Percentiles rank a stretch among this genome's conserved stretches.
These are phyloP conservation scores for Urophycis tenuis DNA, from an alignment of 2,797 vertebrate species.

Conservation along the genomic window DNA sequence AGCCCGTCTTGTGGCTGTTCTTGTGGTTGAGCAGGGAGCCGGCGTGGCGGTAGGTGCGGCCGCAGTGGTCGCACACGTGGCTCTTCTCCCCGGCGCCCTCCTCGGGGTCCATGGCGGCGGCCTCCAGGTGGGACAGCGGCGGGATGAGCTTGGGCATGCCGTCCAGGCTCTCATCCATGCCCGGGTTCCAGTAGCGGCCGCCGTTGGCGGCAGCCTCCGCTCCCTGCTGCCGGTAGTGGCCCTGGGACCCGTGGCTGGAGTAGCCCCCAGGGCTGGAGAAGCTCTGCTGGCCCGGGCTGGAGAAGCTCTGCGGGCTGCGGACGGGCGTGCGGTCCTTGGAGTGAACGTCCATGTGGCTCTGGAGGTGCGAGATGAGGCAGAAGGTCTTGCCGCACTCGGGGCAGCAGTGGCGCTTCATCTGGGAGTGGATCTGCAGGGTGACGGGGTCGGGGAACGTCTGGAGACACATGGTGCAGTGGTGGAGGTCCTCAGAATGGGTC, in stretches of 20 bases:
- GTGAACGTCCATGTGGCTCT: constrained; percentile 79
- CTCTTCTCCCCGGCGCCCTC: constrained; percentile 82
- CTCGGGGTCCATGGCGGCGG: constrained; percentile 44
- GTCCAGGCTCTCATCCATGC: constrained; percentile 47
- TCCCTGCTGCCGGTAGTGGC: constrained; percentile 63
- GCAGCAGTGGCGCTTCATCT: constrained; percentile 82
- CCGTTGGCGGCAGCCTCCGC: constrained; percentile 30
- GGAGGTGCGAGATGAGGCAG: constrained; percentile 78
- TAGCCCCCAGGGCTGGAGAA: constrained; percentile 73
- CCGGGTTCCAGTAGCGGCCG: constrained; percentile 57
- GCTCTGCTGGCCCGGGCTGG: constrained; percentile 63
- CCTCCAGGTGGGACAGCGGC: constrained; percentile 52
- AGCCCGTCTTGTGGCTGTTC: constrained; percentile 86
- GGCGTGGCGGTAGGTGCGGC: constrained; percentile 83
- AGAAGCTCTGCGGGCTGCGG: constrained; percentile 60
- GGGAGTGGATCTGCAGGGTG: constrained; percentile 82
- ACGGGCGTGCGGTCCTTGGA: constrained; percentile 60
- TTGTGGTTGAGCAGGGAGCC: constrained; percentile 91
- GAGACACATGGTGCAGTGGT: constrained; percentile 81
- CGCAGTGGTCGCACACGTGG: constrained; percentile 84
- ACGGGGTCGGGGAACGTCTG: constrained; percentile 83
- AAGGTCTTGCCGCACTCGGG: constrained; percentile 84
- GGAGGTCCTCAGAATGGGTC: constrained; percentile 81
- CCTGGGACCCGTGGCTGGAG: constrained; percentile 48
- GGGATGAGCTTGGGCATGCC: constrained; percentile 51